Conservation (phyloP, 30 jellyfish, hydroid and myxozoan species). For the Nemopilema nomurai region DNA sequence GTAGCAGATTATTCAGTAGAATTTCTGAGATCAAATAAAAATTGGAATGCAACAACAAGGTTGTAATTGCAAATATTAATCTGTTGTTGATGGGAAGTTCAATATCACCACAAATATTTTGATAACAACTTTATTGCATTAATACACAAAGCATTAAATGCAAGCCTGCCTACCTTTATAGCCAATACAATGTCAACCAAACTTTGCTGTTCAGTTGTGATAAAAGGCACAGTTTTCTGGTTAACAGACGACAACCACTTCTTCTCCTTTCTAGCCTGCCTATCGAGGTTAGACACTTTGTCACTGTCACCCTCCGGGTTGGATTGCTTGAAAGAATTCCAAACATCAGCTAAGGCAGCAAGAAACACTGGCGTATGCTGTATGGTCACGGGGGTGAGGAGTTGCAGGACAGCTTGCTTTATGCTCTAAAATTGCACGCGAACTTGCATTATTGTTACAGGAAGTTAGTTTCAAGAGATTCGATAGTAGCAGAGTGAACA, state of each 20-base stretch:
- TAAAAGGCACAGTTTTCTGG: slow-evolving; percentile 59
- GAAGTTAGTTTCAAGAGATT: neutral
- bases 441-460: neutral
- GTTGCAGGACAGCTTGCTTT: slow-evolving; percentile 84
- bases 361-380: slow-evolving; percentile 89
- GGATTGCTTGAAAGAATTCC: slow-evolving; percentile 55
- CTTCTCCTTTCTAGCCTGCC: slow-evolving; percentile 40
- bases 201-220: slow-evolving; percentile 62
- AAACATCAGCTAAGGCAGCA: slow-evolving; percentile 95
- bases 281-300: neutral
- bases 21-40: too few relatives aligned
- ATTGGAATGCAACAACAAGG: too few relatives aligned
- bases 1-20: too few relatives aligned
- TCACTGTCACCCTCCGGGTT: neutral
- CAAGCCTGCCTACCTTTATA: slow-evolving; percentile 56
- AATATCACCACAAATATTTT: neutral
- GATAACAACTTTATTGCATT: neutral
- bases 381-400: slow-evolving; percentile 93
- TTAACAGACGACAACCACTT: slow-evolving; percentile 76
- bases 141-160: neutral
- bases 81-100: neutral
- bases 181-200: slow-evolving; percentile 76
- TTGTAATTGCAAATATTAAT: neutral
- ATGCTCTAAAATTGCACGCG: slow-evolving; percentile 49
- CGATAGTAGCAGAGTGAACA: too few relatives aligned